Base-by-base conservation (phyloP, 2,113 vertebrate species). In the Hiodon tergisus region DNA sequence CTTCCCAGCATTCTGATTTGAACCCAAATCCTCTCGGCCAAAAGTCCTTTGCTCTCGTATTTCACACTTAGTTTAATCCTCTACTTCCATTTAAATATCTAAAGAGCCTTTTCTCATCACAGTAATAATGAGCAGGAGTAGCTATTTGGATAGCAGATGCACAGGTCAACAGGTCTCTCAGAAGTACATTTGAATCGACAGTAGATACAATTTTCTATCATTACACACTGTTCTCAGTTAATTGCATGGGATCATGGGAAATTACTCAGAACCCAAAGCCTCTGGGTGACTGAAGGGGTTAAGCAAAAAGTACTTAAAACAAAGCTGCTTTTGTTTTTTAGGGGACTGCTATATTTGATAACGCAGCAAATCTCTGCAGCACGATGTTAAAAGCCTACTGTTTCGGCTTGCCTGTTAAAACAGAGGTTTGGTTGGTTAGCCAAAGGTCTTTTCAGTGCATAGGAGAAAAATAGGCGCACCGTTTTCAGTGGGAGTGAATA, bases 71-170 rank as follows among this genome's bases (percentile, higher is more conserved):
- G 55, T 57, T 7, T 6, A 57, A 11, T 57, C 11, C 11, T 57
- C 11, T 57, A 57, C 6, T 57, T 6, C 6, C 6, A 57, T 57
- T 7, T 57, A 57, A 11, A 6, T 57, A 57, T 11, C 6, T n/a
- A 51, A 50, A 50, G 47, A 51, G 50, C 66, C 66, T 68, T 67
- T 67, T 67, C 47, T 68, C 66, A 52, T 68, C 50, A 68, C 13
- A 68, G 50, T 68, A 52, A 52, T 50, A 11, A 46, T 9, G 66
- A 52, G 48, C 50, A 52, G n/a, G 66, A 51, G 14, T 50, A 68
- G 13, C 50, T 52, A n/a, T 68, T 52, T 68, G 13, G 52, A 48
- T 68, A 68, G 66, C 46, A 47, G 50, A 11, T 68, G 13, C 3
- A 68, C 52, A n/a, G 13, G 47, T 68, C 31, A 31, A 31, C 31